These are phyloP conservation scores for Crambe crambe DNA, from an alignment of 37 sponge, comb jelly and placozoan genomes.

Conservation along the genomic window DNA sequence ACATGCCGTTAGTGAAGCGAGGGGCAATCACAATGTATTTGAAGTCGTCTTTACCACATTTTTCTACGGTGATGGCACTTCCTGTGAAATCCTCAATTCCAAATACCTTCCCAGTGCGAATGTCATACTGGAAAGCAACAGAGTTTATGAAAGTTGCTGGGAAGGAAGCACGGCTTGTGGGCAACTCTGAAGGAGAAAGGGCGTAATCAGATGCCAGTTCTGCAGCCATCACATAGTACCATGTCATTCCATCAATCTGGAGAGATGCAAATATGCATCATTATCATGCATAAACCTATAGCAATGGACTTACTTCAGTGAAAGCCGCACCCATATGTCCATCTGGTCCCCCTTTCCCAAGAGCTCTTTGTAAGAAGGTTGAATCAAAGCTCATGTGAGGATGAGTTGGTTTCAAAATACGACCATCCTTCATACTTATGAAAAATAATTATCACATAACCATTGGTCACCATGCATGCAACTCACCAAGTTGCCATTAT, in stretches of 20 bases:
- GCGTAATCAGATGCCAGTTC: slow-evolving; percentile 34
- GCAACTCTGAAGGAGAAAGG: slow-evolving; percentile 49
- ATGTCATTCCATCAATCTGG: slow-evolving; percentile 43
- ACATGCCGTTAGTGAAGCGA: slow-evolving; percentile 31
- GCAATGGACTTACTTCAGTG: slow-evolving; percentile 43
- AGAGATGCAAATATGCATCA: neutral
- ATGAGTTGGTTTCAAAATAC: slow-evolving; percentile 65
- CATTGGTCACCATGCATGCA: neutral
- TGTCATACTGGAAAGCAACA: slow-evolving; percentile 25
- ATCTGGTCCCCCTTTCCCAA: slow-evolving; percentile 56
- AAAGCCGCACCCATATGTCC: slow-evolving; percentile 62
- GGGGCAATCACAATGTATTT: slow-evolving; percentile 64
- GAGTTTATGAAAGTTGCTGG: slow-evolving; percentile 15
- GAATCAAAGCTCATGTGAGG: slow-evolving; percentile 72
- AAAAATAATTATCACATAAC: neutral
- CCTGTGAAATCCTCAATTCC: slow-evolving; percentile 8
- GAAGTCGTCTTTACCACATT: slow-evolving; percentile 49
- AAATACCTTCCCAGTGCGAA: slow-evolving; percentile 29
- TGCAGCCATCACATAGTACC: slow-evolving; percentile 69
- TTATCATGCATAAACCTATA: neutral
- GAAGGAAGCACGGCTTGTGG: slow-evolving; percentile 11
- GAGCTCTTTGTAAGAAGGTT: slow-evolving; percentile 67
- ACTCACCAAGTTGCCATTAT: slow-evolving; percentile 75
- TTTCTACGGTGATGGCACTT: slow-evolving; percentile 7
- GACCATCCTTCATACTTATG: slow-evolving; percentile 61